These are phyloP conservation scores for Acanthococcus lagerstroemiae DNA, from an alignment of 2,888 invertebrate species.

Conservation along the genomic window DNA sequence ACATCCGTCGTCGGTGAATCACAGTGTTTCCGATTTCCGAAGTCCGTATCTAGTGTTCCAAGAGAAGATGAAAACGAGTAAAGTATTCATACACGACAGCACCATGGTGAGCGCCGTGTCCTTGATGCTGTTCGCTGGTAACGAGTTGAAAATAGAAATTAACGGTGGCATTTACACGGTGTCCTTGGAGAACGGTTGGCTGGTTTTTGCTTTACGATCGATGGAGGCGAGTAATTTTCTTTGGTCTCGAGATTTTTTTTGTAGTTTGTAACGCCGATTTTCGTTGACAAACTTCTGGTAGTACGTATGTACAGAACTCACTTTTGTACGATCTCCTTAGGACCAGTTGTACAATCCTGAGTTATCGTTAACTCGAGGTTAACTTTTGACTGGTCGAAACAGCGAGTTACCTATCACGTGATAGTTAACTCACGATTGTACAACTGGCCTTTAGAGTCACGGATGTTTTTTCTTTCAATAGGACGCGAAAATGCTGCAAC, in stretches of 20 bases:
- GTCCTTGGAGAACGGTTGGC: conserved; percentile 70
- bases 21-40: conserved; percentile 52
- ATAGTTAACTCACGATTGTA: too few relatives aligned
- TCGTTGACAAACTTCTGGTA: too few relatives aligned
- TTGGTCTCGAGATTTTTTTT: too few relatives aligned
- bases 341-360: too few relatives aligned
- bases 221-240: conserved; percentile 57
- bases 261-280: too few relatives aligned
- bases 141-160: conserved; percentile 59
- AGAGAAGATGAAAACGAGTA: conserved; percentile 70
- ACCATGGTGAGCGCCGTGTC: conserved; percentile 69
- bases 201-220: conserved; percentile 65
- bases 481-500: conserved; percentile 74
- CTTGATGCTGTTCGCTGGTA: conserved; percentile 58
- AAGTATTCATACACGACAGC: conserved; percentile 67
- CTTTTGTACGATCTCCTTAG: too few relatives aligned
- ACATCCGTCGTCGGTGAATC: conserved; percentile 70
- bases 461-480: too few relatives aligned
- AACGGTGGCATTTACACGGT: conserved; percentile 63
- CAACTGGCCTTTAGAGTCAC: too few relatives aligned
- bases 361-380: too few relatives aligned
- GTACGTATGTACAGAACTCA: too few relatives aligned
- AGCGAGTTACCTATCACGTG: too few relatives aligned
- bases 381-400: too few relatives aligned
- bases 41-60: conserved; percentile 72